Evolutionary conservation across 2,113 vertebrate species (phyloP), one percentile per base, ranked within the genome.

Genomic region (Phycodurus eques): DNA sequence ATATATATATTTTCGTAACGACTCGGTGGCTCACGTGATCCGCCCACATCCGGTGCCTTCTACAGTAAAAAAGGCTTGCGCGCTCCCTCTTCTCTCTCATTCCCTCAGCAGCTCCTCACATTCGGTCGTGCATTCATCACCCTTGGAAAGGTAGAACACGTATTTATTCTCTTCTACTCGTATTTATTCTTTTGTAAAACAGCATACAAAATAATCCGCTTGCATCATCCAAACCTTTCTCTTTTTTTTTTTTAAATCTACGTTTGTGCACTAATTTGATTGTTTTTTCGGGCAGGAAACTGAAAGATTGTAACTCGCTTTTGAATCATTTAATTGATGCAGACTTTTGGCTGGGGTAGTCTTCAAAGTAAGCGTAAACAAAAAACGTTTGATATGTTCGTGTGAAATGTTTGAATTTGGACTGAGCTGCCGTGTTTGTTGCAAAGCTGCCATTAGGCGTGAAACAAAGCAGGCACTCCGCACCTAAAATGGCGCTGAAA

Each of bases 401-500:
- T 2, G 63, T 22, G 2, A 8, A 4, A 8, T 46, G 31, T 33
- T 49, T 49, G 22, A 9, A 35, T 17, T 13, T 61, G 6, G 13
- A 31, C 42, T 2, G 44, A 0, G 22, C 22, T 65, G n/a, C 17
- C 14, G 20, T 42, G 4, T n/a, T 5, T 5, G 19, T 15, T 65
- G 64, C 64, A 27, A 49, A 31, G 5, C 7, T 39, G 14, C 59
- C n/a, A 11, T 11, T 8, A 11, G 4, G 5, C 1, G 43, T 47
- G 65, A 44, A 83, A 81, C 85, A 85, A 67, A 80, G 65, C 66
- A 70, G n/a, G 62, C 70, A 31, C 69, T 53, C 44, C 33, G 2
- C 70, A 75, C 75, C 77, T 84, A 90, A 90, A 89, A 91, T 91
- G 90, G 90, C 90, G 90, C 87, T 56, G 68, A n/a, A 10, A 66